These are phyloP conservation scores for Lithophane semibrunnea DNA, from an alignment of 2,888 invertebrate species.

Conservation along the genomic window DNA sequence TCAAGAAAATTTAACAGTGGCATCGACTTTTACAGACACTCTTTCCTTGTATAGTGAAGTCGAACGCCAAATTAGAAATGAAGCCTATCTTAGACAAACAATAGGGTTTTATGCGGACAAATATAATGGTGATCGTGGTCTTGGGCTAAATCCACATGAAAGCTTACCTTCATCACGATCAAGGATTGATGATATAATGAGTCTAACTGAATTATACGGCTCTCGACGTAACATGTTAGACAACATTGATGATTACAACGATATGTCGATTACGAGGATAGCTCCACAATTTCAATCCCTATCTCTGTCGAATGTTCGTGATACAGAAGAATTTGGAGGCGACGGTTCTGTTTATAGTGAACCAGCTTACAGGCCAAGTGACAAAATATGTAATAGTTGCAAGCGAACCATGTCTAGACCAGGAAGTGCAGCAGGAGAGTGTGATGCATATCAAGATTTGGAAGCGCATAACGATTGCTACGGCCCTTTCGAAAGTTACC, in stretches of 20 bases:
- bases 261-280: slow-evolving; percentile 88
- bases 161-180: slow-evolving; percentile 86
- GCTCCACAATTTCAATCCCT: slow-evolving; percentile 93
- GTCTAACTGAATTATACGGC: slow-evolving; percentile 95
- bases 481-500: slow-evolving; percentile 92
- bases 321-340: slow-evolving; percentile 92
- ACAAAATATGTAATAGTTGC: slow-evolving; percentile 94
- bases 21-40: slow-evolving; percentile 96
- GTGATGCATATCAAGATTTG: slow-evolving; percentile 90
- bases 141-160: slow-evolving; percentile 87
- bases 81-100: slow-evolving; percentile 90
- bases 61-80: slow-evolving; percentile 92
- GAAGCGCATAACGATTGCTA: slow-evolving; percentile 88
- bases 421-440: slow-evolving; percentile 92
- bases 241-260: slow-evolving; percentile 83
- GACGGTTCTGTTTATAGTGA: slow-evolving; percentile 97
- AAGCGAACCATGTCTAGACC: slow-evolving; percentile 93
- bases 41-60: slow-evolving; percentile 92
- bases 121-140: slow-evolving; percentile 80
- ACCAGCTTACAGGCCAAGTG: slow-evolving; percentile 94
- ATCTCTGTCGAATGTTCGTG: slow-evolving; percentile 93
- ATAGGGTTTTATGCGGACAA: slow-evolving; percentile 90
- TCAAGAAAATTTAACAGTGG: slow-evolving; percentile 97
- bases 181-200: slow-evolving; percentile 95
- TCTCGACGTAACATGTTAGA: slow-evolving; percentile 93